These are phyloP conservation scores for Apis florea DNA, from an alignment of 1,140 invertebrate species.

Conservation along the genomic window DNA sequence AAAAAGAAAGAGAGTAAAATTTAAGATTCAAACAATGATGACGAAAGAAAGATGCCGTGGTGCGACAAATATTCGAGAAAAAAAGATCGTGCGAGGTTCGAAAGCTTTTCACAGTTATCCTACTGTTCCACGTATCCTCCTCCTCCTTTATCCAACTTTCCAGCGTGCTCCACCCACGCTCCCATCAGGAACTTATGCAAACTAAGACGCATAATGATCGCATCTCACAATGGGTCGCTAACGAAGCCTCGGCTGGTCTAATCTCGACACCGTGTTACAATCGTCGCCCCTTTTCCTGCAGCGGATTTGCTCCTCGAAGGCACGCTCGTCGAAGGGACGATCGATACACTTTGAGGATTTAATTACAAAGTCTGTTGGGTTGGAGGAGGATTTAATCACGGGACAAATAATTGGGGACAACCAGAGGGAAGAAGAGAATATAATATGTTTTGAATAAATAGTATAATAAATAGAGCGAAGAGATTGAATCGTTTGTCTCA, in stretches of 20 bases:
- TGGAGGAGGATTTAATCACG: no score
- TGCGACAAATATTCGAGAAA: no score
- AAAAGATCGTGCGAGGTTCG: no score
- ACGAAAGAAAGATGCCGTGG: no score
- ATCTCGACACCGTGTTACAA: conserved; percentile 39
- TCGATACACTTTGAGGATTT: conserved; percentile 52
- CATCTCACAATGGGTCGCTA: conserved; percentile 58
- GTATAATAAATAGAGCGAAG: no score
- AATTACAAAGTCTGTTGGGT: conserved; percentile 10
- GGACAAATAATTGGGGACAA: neutral
- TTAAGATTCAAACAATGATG: no score
- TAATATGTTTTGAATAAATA: no score
- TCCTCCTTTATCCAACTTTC: neutral
- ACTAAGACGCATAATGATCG: conserved; percentile 45
- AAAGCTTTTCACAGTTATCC: no score
- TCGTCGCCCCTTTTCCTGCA: neutral
- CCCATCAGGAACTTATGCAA: conserved; percentile 37
- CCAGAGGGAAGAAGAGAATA: neutral
- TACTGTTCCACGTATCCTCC: no score
- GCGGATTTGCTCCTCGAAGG: neutral
- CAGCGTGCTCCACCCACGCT: neutral
- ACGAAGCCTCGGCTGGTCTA: conserved; percentile 53
- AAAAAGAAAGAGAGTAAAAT: no score
- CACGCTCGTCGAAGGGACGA: conserved; percentile 44
- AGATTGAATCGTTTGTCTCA: no score